Conservation (phyloP, 37 sponge, comb jelly and placozoan species). For the Corticium candelabrum region DNA sequence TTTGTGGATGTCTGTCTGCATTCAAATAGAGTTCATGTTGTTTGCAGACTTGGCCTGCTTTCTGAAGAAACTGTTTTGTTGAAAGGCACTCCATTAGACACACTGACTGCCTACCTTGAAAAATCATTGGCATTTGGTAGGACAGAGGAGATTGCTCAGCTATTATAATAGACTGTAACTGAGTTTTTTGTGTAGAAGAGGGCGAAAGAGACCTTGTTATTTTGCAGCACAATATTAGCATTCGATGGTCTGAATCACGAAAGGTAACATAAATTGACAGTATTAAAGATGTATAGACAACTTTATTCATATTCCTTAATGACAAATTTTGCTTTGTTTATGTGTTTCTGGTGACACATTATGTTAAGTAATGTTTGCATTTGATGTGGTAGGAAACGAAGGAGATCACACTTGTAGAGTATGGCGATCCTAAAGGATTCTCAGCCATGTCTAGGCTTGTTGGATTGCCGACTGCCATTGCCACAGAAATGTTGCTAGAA, state of each 20-base stretch:
- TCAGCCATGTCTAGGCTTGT: slow-evolving; percentile 87
- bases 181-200: not conserved
- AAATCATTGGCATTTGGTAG: not conserved
- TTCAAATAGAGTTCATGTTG: not conserved
- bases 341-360: not conserved
- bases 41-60: not conserved
- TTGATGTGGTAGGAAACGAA: slow-evolving; percentile 29
- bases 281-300: not conserved
- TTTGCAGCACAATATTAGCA: not conserved
- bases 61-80: not conserved
- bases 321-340: not conserved
- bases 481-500: slow-evolving; percentile 64
- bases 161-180: not conserved
- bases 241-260: not conserved
- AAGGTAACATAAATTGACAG: too few relatives aligned
- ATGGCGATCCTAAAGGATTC: slow-evolving; percentile 46
- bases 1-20: slow-evolving; percentile 8
- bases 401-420: slow-evolving; percentile 38
- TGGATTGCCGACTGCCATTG: slow-evolving; percentile 82
- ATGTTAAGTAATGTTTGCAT: not conserved
- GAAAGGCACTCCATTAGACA: not conserved
- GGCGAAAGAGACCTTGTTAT: not conserved
- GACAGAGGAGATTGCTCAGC: too few relatives aligned
- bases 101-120: not conserved
- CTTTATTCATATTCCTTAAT: not conserved